Conservation (phyloP, 2,797 vertebrate genomes). For the Coregonus suidteri region DNA sequence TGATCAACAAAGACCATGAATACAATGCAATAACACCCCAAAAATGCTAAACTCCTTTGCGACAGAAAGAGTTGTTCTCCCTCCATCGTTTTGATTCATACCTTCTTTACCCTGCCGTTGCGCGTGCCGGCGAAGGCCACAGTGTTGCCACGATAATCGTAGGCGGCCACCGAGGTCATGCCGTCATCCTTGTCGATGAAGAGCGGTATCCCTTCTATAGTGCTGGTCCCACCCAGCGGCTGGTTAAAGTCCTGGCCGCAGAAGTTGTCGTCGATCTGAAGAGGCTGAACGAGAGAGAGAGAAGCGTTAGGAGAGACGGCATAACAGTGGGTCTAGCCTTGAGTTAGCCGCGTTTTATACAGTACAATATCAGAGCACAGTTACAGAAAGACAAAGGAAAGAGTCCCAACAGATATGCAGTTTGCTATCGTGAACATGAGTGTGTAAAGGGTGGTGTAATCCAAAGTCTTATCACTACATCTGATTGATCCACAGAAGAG, state of each 20-base stretch:
- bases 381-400: not conserved
- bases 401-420: too few species aligned
- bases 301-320: not conserved
- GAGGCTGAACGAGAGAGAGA: constrained; percentile 73
- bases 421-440: constrained; percentile 19
- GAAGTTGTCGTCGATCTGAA: constrained; percentile 97
- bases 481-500: constrained; percentile 71
- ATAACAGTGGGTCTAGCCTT: too few species aligned
- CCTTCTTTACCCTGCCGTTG: constrained; percentile 93
- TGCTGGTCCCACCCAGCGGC: constrained; percentile 91
- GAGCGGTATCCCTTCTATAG: constrained; percentile 91
- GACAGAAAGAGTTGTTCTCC: too few species aligned
- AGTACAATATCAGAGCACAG: too few species aligned
- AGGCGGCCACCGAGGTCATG: constrained; percentile 94
- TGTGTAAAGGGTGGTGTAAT: constrained; percentile 70
- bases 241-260: constrained; percentile 99
- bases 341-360: too few species aligned
- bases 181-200: constrained; percentile 95
- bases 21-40: too few species aligned
- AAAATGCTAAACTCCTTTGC: too few species aligned
- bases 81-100: constrained; percentile 53
- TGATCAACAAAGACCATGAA: too few species aligned
- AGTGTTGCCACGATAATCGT: constrained; percentile 91
- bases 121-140: constrained; percentile 92
- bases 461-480: constrained; percentile 74